Evolutionary conservation across 64 coral and sea anemone genomes (phyloP).

Genomic region (Platygyra sinensis): DNA sequence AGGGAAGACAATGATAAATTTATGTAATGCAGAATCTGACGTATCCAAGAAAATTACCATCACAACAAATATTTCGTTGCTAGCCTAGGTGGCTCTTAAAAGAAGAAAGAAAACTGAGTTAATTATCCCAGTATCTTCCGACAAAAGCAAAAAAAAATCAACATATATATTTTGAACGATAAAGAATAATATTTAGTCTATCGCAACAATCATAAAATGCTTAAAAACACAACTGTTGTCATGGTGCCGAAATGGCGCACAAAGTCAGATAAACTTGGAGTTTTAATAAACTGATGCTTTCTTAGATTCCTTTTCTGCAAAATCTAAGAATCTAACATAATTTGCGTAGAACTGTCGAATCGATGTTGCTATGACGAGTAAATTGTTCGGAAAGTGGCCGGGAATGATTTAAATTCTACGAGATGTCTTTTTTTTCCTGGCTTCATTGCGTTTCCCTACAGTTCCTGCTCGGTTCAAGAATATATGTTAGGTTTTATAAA

Average conservation of each 20-base stretch:
- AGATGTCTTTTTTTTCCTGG: no score
- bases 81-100: neutral
- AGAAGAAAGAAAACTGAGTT: neutral
- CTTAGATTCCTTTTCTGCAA: no score
- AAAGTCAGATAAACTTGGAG: neutral
- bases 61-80: neutral
- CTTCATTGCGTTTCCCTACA: no score
- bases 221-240: neutral
- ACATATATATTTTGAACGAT: slow-evolving; percentile 1
- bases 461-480: no score
- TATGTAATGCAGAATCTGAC: neutral
- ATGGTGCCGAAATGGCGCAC: neutral
- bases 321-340: no score
- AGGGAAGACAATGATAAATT: neutral
- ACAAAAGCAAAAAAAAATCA: slow-evolving; percentile 32
- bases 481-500: no score
- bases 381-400: no score
- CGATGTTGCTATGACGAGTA: no score
- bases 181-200: slow-evolving; percentile 26
- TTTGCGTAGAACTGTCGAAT: no score
- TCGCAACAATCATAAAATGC: neutral
- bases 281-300: neutral
- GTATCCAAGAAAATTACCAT: neutral
- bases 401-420: no score
- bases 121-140: neutral